Percentiles rank a stretch among this genome's conserved stretches.
These are phyloP conservation scores for Galaxias olidus DNA, from an alignment of 2,797 vertebrate species.

Conservation along the genomic window DNA sequence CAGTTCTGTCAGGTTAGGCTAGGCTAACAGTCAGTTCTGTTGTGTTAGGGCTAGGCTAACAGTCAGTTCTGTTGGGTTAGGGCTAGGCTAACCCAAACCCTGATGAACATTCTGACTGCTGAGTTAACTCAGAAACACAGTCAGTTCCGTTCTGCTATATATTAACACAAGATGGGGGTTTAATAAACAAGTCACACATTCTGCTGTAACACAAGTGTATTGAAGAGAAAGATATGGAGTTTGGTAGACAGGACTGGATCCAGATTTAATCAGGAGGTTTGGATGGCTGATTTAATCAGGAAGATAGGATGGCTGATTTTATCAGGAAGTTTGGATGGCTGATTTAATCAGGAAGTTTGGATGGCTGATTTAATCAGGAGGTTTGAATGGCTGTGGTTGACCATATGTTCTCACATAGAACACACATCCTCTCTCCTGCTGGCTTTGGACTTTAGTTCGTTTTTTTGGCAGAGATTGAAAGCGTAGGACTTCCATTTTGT, in stretches of 20 bases:
- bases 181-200: constrained; percentile 57
- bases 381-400: constrained; percentile 60
- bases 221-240: constrained; percentile 42
- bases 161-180: no score
- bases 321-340: constrained; percentile 61
- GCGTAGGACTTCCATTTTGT: constrained; percentile 37
- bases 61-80: neutral
- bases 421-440: constrained; percentile 33
- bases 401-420: constrained; percentile 44
- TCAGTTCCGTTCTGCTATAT: no score
- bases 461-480: constrained; percentile 47
- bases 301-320: constrained; percentile 33
- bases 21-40: neutral
- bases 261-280: constrained; percentile 60
- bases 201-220: constrained; percentile 48
- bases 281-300: constrained; percentile 59
- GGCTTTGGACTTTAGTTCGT: constrained; percentile 60
- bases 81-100: no score
- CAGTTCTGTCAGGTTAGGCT: neutral
- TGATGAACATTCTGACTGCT: no score
- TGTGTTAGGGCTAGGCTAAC: neutral
- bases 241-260: constrained; percentile 28
- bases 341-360: constrained; percentile 60
- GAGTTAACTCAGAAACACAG: no score
- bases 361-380: constrained; percentile 57